These are phyloP conservation scores for Drosophila conformis DNA, from an alignment of 2,888 invertebrate species.

Conservation along the genomic window DNA sequence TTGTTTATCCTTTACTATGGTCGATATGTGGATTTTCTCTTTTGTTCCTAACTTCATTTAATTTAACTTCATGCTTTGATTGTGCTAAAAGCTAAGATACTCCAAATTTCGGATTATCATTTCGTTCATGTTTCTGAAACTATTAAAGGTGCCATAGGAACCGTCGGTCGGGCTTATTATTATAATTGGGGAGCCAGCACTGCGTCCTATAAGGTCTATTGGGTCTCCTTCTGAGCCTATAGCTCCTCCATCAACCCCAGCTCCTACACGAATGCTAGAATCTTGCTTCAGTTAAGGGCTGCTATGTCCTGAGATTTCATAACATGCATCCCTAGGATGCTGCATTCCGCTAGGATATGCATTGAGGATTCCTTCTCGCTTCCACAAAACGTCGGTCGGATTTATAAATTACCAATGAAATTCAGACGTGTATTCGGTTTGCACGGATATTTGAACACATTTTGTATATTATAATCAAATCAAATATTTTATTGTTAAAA, in stretches of 20 bases:
- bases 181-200: no score
- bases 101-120: background rate
- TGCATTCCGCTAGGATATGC: no score
- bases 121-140: background rate
- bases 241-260: no score
- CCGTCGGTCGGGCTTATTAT: fast-evolving
- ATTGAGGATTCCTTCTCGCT: no score
- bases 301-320: no score
- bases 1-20: background rate
- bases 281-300: no score
- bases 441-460: background rate
- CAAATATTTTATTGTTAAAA: background rate
- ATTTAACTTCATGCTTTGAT: background rate
- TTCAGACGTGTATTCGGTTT: background rate
- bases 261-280: no score
- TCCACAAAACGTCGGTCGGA: background rate
- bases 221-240: no score
- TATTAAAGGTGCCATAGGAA: no score
- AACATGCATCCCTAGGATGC: no score
- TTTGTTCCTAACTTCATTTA: background rate
- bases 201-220: no score
- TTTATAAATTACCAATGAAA: no score
- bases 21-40: background rate
- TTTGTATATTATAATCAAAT: background rate
- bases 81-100: background rate